These are phyloP conservation scores for Puntigrus tetrazona DNA, from an alignment of 2,113 vertebrate species.

Conservation along the genomic window DNA sequence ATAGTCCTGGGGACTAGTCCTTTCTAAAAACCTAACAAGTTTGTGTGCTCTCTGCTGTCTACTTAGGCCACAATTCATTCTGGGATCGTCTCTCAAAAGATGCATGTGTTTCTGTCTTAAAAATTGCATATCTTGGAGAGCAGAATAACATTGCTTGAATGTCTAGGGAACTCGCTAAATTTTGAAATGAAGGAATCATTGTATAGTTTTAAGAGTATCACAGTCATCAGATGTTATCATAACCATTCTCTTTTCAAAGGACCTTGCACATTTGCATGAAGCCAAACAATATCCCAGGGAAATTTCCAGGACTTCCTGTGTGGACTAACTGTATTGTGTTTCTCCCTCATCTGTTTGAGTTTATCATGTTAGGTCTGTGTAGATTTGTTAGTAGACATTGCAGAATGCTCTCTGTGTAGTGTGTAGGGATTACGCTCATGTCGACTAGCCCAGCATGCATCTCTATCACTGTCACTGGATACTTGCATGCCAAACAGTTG, in stretches of 20 bases:
- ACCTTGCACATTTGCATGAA: not conserved
- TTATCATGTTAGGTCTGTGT: not conserved
- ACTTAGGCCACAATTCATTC: not conserved
- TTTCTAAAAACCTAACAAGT: not conserved
- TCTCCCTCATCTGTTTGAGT: constrained; percentile 30
- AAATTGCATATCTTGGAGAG: not conserved
- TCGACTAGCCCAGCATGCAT: not conserved
- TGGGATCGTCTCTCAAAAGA: not conserved
- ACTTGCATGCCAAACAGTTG: not conserved
- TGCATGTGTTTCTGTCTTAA: not conserved
- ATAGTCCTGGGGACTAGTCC: not conserved
- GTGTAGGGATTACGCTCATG: not conserved
- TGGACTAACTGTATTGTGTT: not conserved
- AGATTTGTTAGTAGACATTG: not conserved
- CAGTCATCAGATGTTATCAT: not conserved
- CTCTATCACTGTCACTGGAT: not conserved
- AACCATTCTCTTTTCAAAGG: not conserved
- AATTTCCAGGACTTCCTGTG: not conserved
- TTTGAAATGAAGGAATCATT: not conserved
- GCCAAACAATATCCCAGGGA: not conserved
- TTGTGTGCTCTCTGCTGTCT: not conserved
- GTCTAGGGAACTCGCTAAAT: not conserved
- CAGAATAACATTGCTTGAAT: not conserved
- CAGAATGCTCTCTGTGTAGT: not conserved
- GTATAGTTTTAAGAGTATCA: not conserved